Percentiles rank a stretch among this genome's conserved stretches.
phyloP scores from a whole-genome alignment of 1,140 invertebrate genomes.

The Trachymyrmex cornetzi region DNA sequence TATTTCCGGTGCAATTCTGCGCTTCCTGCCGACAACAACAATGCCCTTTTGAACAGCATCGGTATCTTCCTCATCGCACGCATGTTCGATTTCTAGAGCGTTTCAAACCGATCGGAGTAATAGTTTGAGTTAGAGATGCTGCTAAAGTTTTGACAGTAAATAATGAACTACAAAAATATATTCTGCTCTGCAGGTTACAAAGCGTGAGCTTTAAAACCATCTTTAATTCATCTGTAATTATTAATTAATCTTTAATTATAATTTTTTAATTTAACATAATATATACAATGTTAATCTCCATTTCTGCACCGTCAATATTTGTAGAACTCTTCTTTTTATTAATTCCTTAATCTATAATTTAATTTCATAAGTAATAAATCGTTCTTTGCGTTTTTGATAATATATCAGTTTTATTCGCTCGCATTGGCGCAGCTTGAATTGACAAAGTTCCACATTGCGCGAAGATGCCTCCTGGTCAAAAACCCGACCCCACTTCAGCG shows the following conservation, averaged over 20 bases:
- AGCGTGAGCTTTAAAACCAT: neutral
- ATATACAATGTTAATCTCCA: neutral
- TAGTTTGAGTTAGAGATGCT: neutral
- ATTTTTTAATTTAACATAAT: neutral
- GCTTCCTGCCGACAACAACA: slow-evolving; percentile 71
- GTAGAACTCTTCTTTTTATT: neutral
- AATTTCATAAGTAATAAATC: neutral
- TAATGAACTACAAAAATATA: neutral
- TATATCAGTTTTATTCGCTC: neutral
- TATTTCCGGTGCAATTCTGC: slow-evolving; percentile 71
- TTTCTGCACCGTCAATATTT: neutral
- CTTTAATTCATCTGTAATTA: too few species aligned
- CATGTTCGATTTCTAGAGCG: slow-evolving; percentile 44
- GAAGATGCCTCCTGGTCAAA: slow-evolving; percentile 45
- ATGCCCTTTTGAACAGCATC: slow-evolving; percentile 45
- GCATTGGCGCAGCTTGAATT: slow-evolving; percentile 22
- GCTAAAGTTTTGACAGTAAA: neutral
- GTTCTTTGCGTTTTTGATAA: neutral
- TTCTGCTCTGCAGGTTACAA: neutral
- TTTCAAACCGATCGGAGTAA: slow-evolving; percentile 3
- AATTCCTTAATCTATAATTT: slow-evolving; percentile 27
- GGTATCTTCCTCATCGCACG: slow-evolving; percentile 29
- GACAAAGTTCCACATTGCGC: neutral
- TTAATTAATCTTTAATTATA: neutral
- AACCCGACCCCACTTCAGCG: slow-evolving; percentile 27